Conservation (phyloP, 2,797 vertebrate species). For the Poecilia velifera region DNA sequence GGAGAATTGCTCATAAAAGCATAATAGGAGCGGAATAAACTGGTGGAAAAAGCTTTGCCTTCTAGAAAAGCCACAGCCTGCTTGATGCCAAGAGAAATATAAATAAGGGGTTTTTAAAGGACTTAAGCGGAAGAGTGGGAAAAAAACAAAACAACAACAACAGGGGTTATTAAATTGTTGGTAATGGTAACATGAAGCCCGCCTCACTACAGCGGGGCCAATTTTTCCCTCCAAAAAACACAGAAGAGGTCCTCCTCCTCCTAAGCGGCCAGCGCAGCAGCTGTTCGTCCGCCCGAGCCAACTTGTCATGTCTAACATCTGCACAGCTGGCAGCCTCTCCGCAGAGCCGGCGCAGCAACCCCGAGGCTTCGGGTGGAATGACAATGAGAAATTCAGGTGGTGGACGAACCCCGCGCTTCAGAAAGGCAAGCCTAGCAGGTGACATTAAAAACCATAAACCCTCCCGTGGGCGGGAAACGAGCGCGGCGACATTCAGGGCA, state of each 20-base stretch:
- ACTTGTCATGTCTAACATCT: constrained; percentile 59
- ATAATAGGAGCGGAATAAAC: constrained; percentile 61
- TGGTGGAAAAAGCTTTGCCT: constrained; percentile 39
- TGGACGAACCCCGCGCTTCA: constrained; percentile 66
- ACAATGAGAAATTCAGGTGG: constrained; percentile 70
- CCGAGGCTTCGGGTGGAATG: constrained; percentile 59
- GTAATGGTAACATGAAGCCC: constrained; percentile 8
- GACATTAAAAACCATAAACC: constrained; percentile 62
- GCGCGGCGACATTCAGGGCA: constrained; percentile 65
- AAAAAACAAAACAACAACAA: constrained; percentile 9
- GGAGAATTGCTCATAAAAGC: constrained; percentile 67
- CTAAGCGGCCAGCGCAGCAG: constrained; percentile 42
- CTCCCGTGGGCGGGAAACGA: constrained; percentile 54
- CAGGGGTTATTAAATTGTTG: constrained; percentile 6
- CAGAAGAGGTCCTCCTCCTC: constrained; percentile 4
- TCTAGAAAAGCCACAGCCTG: constrained; percentile 17
- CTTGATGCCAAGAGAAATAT: constrained; percentile 25
- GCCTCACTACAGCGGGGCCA: neutral
- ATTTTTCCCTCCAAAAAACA: neutral
- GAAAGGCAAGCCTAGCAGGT: constrained; percentile 69
- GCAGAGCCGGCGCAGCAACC: constrained; percentile 41
- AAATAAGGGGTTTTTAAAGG: constrained; percentile 29
- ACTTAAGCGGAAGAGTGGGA: constrained; percentile 1
- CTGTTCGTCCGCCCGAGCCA: constrained; percentile 51
- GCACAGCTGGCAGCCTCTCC: constrained; percentile 58